Base-by-base conservation (phyloP, 2,888 invertebrate species). In the Andrena bicolor region DNA sequence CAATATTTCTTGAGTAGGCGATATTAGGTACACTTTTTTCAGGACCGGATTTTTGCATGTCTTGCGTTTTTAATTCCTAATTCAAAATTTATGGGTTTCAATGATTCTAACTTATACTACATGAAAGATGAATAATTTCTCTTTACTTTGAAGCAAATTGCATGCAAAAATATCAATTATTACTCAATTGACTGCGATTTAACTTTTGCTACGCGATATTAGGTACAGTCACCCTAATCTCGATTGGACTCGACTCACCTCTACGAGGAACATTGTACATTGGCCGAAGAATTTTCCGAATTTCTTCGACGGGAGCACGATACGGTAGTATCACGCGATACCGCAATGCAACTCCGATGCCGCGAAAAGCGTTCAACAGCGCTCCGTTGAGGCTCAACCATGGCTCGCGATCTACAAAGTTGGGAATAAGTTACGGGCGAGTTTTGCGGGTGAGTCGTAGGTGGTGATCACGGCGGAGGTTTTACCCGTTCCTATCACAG, bases 321-420 rank as follows among this genome's bases (percentile, higher is more conserved):
- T 92, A 92, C 10, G 94, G 93, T 70, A 95, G 92, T 77, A 94
- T 93, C 76, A 95, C 93, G 86, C 94, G 95, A 88, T 95, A 94
- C 72, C 94, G 94, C 23, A 95, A 95, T n/a, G 95, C 92, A 71
- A 95, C 94, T 20, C 95, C 95, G 76, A 94, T 91, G 77, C 94
- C 94, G 78, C 95, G 93, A 82, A 95, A 93, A 35, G 94, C 93
- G 30, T 94, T 91, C 77, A 95, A 95, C 56, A 96, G 90, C 30
- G 94, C 93, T 86, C 95, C 94, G 23, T 95, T 94, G 70, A 95
- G 91, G 75, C 93, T 94, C 73, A 95, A 94, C 95, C 95, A 96
- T 92, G 95, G 95, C 72, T 95, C 95, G 69, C 94, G 92, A 91
- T 94, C 95, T 95, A 94, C 7, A 76, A 85, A 3, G n/a, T 28